Percentiles rank a stretch among this genome's conserved stretches.
Evolutionary conservation across 2,797 vertebrate species (phyloP).

Genomic region (Hydrocynus forskahlii): DNA sequence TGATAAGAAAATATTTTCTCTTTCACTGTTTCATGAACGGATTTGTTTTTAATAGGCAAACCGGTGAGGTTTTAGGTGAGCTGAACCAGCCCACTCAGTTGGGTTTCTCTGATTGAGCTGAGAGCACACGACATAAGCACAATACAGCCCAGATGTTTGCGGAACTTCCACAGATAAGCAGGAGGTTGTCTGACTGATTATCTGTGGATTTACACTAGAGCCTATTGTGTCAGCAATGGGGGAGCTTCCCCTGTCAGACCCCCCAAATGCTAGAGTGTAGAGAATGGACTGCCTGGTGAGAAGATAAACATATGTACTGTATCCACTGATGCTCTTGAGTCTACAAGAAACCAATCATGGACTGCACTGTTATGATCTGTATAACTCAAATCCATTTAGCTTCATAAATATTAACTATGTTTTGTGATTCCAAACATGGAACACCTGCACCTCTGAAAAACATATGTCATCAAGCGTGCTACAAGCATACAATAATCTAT

Average conservation of each 20-base stretch:
- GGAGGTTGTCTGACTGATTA: slow-evolving; percentile 22
- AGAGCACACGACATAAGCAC: slow-evolving; percentile 12
- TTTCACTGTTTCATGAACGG: not conserved
- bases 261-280: not conserved
- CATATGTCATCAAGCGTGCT: not conserved
- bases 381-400: not conserved
- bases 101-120: slow-evolving; percentile 6
- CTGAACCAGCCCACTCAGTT: not conserved
- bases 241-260: slow-evolving; percentile 12
- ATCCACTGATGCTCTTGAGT: slow-evolving; percentile 16
- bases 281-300: not conserved
- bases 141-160: slow-evolving; percentile 40
- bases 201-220: slow-evolving; percentile 34
- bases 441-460: not conserved
- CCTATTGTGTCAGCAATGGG: slow-evolving; percentile 7
- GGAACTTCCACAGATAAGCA: slow-evolving; percentile 37
- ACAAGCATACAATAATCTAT: not conserved
- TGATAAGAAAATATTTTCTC: not conserved
- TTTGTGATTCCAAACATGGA: not conserved
- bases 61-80: not conserved
- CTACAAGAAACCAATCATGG: not conserved
- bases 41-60: not conserved
- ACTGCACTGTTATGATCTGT: not conserved
- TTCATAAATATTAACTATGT: not conserved
- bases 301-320: slow-evolving; percentile 9